Evolutionary conservation across 2,797 vertebrate genomes (phyloP), one percentile per base, ranked within the genome.

Genomic region (Botia kubotai): DNA sequence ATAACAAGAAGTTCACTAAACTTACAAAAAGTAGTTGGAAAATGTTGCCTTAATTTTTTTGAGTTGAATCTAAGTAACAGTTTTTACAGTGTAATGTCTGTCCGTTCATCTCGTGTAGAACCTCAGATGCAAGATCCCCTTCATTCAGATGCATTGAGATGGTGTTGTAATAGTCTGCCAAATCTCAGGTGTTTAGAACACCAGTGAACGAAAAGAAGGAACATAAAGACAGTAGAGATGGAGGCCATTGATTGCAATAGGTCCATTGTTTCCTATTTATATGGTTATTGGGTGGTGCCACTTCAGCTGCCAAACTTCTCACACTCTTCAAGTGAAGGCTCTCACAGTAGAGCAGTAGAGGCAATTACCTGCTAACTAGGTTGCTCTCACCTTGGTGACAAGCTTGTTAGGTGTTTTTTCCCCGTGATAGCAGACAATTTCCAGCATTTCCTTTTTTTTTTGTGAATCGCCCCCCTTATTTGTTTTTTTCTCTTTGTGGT

Each of bases 301-400:
- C 89, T 89, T 72, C 79, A 86, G 72, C 83, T 77, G 92, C 93
- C 88, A 83, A 92, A 91, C 91, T 95, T 94, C 95, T 94, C 93
- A 95, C 94, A 92, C 89, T 92, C 89, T 23, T 50, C 91, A 85
- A 90, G 91, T 78, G 85, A 91, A 90, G 83, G 77, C 89, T 89
- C 88, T 84, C 87, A 85, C 83, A 81, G 83, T 75, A 88, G 86
- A 88, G 88, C 77, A 74, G 75, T 84, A 90, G 90, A 95, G 90
- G 93, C 95, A 96, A 95, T 92, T 95, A 96, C 93, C 93, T 95
- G 95, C 93, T 93, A 97, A 96, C 94, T 93, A 95, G 91, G 91
- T 90, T 83, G 67, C 79, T 93, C 86, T 92, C 92, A 94, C 94
- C 90, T 95, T 93, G 92, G 95, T 95, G 94, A 94, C 93, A 95